Evolutionary conservation across 2,797 vertebrate genomes (phyloP), one percentile per base, ranked within the genome.

Genomic region (Chloroceryle amazona): DNA sequence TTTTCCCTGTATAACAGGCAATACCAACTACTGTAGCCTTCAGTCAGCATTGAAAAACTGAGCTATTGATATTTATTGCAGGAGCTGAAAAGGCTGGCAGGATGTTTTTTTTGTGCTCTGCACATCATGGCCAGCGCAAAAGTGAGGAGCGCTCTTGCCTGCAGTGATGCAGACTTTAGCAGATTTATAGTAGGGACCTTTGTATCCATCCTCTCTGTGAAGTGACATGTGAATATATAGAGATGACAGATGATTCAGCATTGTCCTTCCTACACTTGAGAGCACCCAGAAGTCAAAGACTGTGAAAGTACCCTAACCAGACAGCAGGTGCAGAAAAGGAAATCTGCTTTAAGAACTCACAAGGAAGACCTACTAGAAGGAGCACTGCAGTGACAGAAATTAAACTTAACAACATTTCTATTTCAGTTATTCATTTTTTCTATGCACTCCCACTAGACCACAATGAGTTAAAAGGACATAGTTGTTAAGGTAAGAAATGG

Each of bases 91-190:
- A 65, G 31, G 44, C n/a, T 65, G 44, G 13, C 61, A 88, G 52
- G 61, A 60, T 44, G 44, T n/a, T 65, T 15, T n/a, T n/a, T 2
- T 37, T n/a, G 44, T 44, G 11, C 26, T 58, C 52, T 37, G 14
- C 22, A 57, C 42, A 42, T 23, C 28, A 44, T 3, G 4, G 28
- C 16, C 61, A 13, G 25, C 0, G 0, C 25, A 41, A 41, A 39
- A 78, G 22, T 3, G 0, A 23, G 41, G 12, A 54, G 22, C 8
- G 33, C n/a, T 68, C 70, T 35, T 71, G 17, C 35, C 29, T 47
- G 31, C 11, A 39, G 44, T 20, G 23, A 39, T 60, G 33, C 44
- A 73, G 51, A 72, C 5, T 10, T 21, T 1, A 79, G 47, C n/a
- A 52, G 37, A 39, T 39, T 39, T 33, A 37, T 10, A 63, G 51